Base-by-base conservation (phyloP, 35 echinoderm and acorn worm genomes). In the Patiria miniata region DNA sequence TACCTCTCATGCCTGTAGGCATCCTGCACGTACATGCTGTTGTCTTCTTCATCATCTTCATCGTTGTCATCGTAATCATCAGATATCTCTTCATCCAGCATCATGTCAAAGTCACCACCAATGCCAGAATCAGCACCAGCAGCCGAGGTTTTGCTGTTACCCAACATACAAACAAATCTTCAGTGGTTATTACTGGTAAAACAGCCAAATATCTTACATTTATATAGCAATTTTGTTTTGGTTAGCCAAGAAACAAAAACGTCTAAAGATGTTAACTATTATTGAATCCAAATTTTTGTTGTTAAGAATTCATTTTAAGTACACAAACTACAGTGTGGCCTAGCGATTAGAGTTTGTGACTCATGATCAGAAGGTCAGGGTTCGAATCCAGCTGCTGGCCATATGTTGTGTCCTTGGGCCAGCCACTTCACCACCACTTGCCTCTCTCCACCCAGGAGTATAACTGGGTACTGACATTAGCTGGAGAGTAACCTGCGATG, bases 91-190 rank as follows among this genome's bases (percentile, higher is more conserved):
- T 54, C 68, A 22, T 87, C 90, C 38, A 92, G 51, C 30, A 83
- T 36, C 29, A 87, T 85, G 23, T 42, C 79, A 78, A 92, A 77
- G 85, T 92, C 90, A 82, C 87, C 60, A 2, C 90, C 90, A 32
- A 92, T 77, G 26, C 90, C 90, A 80, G 90, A 92, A 26, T 92
- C 90, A 86, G 79, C 80, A 17, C 83, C 90, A 21, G 83, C 85
- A 6, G 81, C 61, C 38, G 90, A 81, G 8, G 90, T 87, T 78
- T 92, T 87, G 29, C 90, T 92, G 68, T 19, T 77, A 39, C 37
- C n/a, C 34, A 86, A n/a, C 22, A 86, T 34, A 32, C 68, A 86
- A 22, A 83, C 8, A 57, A 37, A 19, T 50, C 37, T 47, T 12
- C 4, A 4, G 42, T 47, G 4, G 12, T 47, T 4, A 47, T 47